Evolutionary conservation across 2,888 invertebrate species (phyloP).

Genomic region (Coleophora deauratella): DNA sequence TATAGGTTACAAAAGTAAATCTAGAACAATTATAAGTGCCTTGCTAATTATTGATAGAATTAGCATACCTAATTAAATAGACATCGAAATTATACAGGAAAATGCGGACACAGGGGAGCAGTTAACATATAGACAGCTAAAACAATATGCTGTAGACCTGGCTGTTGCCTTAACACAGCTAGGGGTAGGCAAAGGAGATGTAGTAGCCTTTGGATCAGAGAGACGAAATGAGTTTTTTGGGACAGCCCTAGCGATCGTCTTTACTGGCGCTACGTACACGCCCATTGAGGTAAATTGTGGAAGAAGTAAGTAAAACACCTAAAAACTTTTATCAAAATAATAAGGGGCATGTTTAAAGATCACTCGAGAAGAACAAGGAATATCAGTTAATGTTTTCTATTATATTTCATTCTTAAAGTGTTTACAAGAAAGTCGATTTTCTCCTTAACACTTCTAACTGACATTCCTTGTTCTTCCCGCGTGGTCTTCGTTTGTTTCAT

Average conservation of each 20-base stretch:
- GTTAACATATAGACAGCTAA: conserved; percentile 64
- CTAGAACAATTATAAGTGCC: no score
- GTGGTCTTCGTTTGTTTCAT: no score
- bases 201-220: conserved; percentile 74
- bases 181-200: conserved; percentile 66
- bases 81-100: conserved; percentile 43
- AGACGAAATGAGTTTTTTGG: conserved; percentile 72
- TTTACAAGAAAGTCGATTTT: no score
- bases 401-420: no score
- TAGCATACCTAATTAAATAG: not conserved
- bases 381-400: no score
- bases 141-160: conserved; percentile 66
- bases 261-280: conserved; percentile 46
- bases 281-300: conserved; percentile 39
- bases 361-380: no score
- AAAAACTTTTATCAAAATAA: no score
- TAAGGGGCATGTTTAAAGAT: no score
- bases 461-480: no score
- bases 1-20: no score
- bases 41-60: no score
- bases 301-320: conserved; percentile 28
- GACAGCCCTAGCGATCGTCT: conserved; percentile 65
- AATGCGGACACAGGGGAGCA: conserved; percentile 68
- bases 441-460: no score
- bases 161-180: conserved; percentile 61